Base-by-base conservation (phyloP, 2,797 vertebrate genomes). In the Coregonus suidteri region DNA sequence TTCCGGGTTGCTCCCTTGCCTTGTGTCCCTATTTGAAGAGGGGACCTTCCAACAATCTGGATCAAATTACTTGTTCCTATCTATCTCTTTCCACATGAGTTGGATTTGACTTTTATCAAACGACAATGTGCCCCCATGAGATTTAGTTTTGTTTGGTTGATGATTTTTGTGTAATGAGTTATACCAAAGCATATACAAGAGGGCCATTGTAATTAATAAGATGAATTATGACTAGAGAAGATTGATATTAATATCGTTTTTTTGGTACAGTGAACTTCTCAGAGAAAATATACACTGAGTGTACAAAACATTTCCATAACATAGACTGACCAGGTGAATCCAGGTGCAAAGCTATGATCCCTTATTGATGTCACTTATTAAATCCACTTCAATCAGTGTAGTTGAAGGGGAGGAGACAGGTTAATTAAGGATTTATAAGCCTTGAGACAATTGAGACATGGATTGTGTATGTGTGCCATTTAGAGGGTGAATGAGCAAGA, bases 111-210 rank as follows among this genome's bases (percentile, higher is more conserved):
- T 66, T 30, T 66, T 15, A 67, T 34, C 65, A 67, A 4, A 15
- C 15, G 5, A 68, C 13, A 71, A 47, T 41, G 5, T 31, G 3
- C 18, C 18, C 37, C n/a, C 1, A 52, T 25, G 69, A 71, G 37
- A 16, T 30, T 71, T 52, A 5, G 70, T 52, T 7, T 71, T 34
- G 54, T n/a, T 59, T 71, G 69, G 15, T 73, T 56, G 15, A 54
- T 18, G 25, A 34, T 73, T 54, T 59, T 59, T 59, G n/a, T 74
- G 41, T 1, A 65, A 64, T 20, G n/a, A 74, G 4, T 74, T 25
- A 74, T 51, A 51, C 56, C 73, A 64, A 74, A 74, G 34, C 4
- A 47, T 41, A 51, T 47, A 15, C 47, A 41, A 41, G 37, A 64
- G 37, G 37, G 16, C 3, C 7, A 30, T 64, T 64, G 25, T 64